phyloP scores from a whole-genome alignment of 1,140 invertebrate genomes.

The Papilio dardanus region DNA sequence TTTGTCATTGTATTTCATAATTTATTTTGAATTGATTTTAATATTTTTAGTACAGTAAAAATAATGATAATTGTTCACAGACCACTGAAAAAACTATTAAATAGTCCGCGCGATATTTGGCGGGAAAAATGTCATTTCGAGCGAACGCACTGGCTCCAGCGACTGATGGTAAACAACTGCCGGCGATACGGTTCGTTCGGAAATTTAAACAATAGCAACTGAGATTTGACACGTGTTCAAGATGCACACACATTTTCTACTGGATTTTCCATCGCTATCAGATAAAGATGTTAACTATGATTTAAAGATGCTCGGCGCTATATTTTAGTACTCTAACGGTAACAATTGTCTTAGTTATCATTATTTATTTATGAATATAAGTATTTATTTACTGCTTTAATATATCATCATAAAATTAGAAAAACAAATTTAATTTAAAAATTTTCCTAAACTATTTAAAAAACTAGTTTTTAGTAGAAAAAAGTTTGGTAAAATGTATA shows the following conservation, averaged over 20 bases:
- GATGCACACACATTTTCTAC: conserved; percentile 10
- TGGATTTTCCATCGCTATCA: conserved; percentile 6
- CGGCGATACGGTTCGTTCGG: conserved; percentile 39
- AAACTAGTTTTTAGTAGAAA: too few relatives aligned
- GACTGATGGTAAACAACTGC: conserved; percentile 56
- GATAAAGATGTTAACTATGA: background rate
- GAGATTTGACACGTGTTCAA: conserved; percentile 39
- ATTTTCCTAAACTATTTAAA: too few relatives aligned
- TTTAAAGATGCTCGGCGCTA: background rate
- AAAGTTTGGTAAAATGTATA: too few relatives aligned
- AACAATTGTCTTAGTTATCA: background rate
- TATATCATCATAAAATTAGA: background rate
- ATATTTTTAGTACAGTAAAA: background rate
- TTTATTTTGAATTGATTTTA: background rate
- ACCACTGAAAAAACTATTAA: conserved; percentile 7
- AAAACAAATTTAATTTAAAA: too few relatives aligned
- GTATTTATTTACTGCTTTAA: background rate
- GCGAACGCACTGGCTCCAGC: conserved; percentile 49
- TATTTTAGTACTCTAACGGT: background rate
- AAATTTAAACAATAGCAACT: conserved; percentile 47
- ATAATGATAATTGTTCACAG: background rate
- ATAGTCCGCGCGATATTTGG: conserved; percentile 15
- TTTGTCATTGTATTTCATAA: background rate
- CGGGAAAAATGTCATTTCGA: conserved; percentile 54
- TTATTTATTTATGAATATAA: background rate